A percentile compares a stretch with the other conserved stretches of the same genome.
Evolutionary conservation across 2,113 vertebrate species (phyloP).

Genomic region (Ranitomeya variabilis): DNA sequence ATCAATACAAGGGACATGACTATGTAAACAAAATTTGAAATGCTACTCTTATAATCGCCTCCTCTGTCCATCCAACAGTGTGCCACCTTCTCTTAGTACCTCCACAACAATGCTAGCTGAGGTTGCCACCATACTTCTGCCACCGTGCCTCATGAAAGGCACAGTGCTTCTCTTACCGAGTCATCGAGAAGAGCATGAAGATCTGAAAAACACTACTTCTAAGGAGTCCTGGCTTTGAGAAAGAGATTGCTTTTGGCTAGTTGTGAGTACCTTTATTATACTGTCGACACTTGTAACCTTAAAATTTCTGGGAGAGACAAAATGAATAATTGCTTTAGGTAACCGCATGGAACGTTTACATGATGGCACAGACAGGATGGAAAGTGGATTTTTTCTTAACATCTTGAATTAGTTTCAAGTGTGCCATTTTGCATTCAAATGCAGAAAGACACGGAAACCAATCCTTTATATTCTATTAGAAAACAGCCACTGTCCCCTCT

Average conservation of each 20-base stretch:
- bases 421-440: slow-evolving; percentile 84
- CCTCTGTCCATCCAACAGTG: neutral
- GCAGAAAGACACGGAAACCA: slow-evolving; percentile 79
- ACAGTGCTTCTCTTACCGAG: neutral
- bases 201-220: slow-evolving; percentile 16
- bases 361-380: slow-evolving; percentile 70
- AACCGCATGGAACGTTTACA: slow-evolving; percentile 70
- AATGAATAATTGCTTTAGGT: slow-evolving; percentile 61
- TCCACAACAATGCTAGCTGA: neutral
- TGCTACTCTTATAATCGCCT: neutral
- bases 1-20: neutral
- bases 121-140: too few species aligned
- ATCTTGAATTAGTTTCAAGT: slow-evolving; percentile 80
- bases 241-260: slow-evolving; percentile 59
- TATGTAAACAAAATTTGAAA: neutral
- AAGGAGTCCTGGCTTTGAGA: slow-evolving; percentile 62
- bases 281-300: slow-evolving; percentile 64
- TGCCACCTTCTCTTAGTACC: neutral
- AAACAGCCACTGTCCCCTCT: slow-evolving; percentile 87
- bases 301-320: slow-evolving; percentile 65
- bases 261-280: slow-evolving; percentile 62
- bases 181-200: slow-evolving; percentile 18
- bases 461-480: slow-evolving; percentile 89
- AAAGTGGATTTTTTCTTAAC: slow-evolving; percentile 75
- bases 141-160: neutral